These are phyloP conservation scores for Peribatodes rhomboidaria DNA, from an alignment of 2,888 invertebrate genomes.

Conservation along the genomic window DNA sequence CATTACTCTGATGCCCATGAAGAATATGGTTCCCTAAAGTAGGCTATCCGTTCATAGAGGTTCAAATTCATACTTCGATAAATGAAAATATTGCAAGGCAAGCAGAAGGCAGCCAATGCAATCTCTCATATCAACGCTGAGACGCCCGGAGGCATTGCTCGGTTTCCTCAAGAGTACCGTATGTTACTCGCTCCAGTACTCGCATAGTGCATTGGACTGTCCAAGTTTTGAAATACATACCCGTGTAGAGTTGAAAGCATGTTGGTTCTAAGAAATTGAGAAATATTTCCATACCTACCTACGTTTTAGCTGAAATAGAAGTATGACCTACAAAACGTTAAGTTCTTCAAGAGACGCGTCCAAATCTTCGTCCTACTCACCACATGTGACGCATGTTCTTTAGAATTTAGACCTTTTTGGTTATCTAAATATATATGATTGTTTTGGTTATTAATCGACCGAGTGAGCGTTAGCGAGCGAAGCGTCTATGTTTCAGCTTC, in stretches of 20 bases:
- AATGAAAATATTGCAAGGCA: constrained; percentile 22
- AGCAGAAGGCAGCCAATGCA: constrained; percentile 12
- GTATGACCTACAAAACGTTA: too few relatives aligned
- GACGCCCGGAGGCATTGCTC: constrained; percentile 20
- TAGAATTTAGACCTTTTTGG: too few relatives aligned
- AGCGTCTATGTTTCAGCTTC: too few relatives aligned
- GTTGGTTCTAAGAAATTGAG: background rate
- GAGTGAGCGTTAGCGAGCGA: too few relatives aligned
- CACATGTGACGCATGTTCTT: too few relatives aligned
- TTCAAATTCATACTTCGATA: background rate
- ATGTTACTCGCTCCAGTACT: constrained; percentile 4
- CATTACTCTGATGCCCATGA: too few relatives aligned
- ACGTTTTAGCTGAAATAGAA: background rate
- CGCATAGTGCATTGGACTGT: constrained; percentile 17
- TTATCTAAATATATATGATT: too few relatives aligned
- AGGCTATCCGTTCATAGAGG: too few relatives aligned
- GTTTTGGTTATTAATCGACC: too few relatives aligned
- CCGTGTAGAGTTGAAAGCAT: constrained; percentile 1
- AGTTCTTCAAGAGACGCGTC: too few relatives aligned
- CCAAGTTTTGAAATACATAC: constrained; percentile 16
- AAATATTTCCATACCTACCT: background rate
- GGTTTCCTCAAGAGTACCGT: constrained; percentile 24
- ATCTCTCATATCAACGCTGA: constrained; percentile 26
- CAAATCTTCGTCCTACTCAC: too few relatives aligned
- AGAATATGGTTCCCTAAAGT: too few relatives aligned